phyloP scores from a whole-genome alignment of 2,797 vertebrate species.

The Cephalopachus bancanus region DNA sequence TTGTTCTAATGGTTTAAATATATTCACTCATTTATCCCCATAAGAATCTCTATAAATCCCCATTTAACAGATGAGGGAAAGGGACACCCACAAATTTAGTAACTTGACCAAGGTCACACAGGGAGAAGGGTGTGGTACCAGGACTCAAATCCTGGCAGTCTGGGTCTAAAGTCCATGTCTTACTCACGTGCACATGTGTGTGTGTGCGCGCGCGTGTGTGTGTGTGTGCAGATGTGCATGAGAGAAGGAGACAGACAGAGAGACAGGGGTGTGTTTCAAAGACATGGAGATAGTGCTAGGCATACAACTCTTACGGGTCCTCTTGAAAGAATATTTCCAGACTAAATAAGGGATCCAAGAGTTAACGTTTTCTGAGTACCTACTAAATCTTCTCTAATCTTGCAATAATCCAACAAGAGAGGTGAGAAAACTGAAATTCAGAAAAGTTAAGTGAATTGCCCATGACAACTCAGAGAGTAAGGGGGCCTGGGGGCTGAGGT shows the following conservation, averaged over 20 bases:
- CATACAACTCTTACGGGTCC: neutral
- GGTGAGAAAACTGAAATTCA: neutral
- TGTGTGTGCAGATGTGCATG: rapidly evolving
- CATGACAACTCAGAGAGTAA: neutral
- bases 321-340: neutral
- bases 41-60: neutral
- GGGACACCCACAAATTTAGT: neutral
- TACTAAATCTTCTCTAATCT: neutral
- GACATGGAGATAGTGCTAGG: neutral
- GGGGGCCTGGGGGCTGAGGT: neutral
- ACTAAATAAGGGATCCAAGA: neutral
- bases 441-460: neutral
- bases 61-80: neutral
- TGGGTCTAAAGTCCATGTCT: neutral
- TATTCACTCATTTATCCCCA: neutral
- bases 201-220: too few species aligned
- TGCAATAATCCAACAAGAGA: neutral
- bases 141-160: neutral
- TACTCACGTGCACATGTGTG: rapidly evolving
- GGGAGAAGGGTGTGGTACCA: neutral
- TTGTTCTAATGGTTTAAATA: neutral
- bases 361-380: neutral
- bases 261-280: neutral
- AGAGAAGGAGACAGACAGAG: neutral
- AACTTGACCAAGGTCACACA: neutral